Base-by-base conservation (phyloP, 2,888 invertebrate species). In the Drosophila emarginata region DNA sequence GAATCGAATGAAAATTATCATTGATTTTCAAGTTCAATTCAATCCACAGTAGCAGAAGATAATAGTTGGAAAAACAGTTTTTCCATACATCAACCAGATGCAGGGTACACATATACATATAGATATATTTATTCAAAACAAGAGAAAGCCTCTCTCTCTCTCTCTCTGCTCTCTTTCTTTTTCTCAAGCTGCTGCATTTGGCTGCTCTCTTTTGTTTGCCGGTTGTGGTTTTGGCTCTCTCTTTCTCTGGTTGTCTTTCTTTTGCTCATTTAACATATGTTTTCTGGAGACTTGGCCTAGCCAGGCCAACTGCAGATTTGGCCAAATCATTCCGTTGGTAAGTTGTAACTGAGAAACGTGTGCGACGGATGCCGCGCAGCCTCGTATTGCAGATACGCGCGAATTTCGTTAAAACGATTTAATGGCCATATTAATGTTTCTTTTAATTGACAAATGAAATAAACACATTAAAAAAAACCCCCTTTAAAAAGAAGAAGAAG, bases 261-360 rank as follows among this genome's bases (percentile, higher is more conserved):
- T 32, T 32, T 50, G 53, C 58, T 67, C 54, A 56, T 15, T 9
- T 15, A 18, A 45, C 40, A 45, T 45, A 21, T 45, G 45, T 45
- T 59, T 64, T 76, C 36, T 37, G 51, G 51, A 18, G 37, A 61
- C 61, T 53, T 70, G 69, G 85, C 79, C 73, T 84, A 76, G 70
- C 28, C 70, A 72, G 65, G 28, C 28, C 50, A 50, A 68, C 74
- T 75, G 85, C 73, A 77, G 81, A 77, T 77, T 81, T 76, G 79
- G 67, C 77, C 76, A 76, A 77, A 77, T 88, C 87, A 84, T 87
- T 84, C 82, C 85, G 87, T 66, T 85, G 87, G 63, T 64, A 75
- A 76, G 88, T 74, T 73, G 78, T 77, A 83, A 80, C 76, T 76
- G 72, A 75, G 61, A 64, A 88, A 79, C 89, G 89, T 81, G 82